Evolutionary conservation across 2,113 vertebrate genomes (phyloP).

Genomic region (Cromileptes altivelis): DNA sequence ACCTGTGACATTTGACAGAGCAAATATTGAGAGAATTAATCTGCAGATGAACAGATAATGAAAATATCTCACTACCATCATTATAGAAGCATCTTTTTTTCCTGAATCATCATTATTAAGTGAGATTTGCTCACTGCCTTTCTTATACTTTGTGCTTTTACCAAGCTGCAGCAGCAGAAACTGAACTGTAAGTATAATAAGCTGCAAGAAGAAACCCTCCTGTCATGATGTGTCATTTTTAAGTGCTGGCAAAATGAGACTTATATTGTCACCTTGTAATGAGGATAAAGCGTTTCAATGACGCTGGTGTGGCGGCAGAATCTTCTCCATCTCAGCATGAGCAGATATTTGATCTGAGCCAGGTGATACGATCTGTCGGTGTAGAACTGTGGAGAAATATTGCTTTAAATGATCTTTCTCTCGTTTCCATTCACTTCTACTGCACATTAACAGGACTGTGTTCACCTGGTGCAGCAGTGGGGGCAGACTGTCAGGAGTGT

Average conservation of each 20-base stretch:
- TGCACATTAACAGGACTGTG: neutral
- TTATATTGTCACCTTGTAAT: constrained; percentile 81
- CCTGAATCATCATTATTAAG: neutral
- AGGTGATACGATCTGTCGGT: constrained; percentile 71
- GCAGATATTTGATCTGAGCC: constrained; percentile 74
- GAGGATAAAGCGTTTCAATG: constrained; percentile 82
- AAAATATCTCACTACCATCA: too few species aligned
- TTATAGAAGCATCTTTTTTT: neutral
- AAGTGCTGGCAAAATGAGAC: neutral
- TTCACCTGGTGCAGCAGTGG: constrained; percentile 80
- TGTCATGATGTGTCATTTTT: neutral
- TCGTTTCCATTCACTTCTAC: neutral
- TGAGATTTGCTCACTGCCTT: neutral
- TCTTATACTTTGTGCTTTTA: neutral
- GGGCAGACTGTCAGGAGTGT: constrained; percentile 72
- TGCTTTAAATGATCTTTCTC: neutral
- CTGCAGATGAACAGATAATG: too few species aligned
- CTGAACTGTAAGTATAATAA: neutral
- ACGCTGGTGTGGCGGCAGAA: constrained; percentile 72
- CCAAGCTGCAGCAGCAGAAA: neutral
- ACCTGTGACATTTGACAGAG: too few species aligned
- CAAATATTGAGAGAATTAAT: too few species aligned
- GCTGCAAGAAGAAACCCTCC: neutral
- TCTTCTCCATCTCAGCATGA: constrained; percentile 86
- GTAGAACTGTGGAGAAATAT: constrained; percentile 74